Base-by-base conservation (phyloP, 2,888 invertebrate genomes). In the Dyspetes luteomarginatus region DNA sequence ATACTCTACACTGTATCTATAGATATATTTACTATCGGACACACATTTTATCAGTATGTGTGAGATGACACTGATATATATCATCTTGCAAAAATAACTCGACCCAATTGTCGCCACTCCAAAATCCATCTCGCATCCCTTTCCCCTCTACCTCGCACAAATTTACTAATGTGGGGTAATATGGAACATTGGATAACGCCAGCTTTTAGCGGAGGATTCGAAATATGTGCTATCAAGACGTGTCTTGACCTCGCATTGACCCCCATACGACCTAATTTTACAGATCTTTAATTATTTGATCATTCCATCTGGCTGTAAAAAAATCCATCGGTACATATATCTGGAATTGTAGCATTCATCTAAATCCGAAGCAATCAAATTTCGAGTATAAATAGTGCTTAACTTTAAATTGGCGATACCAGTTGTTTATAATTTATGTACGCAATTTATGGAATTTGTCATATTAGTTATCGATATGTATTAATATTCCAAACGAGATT, bases 61-160 rank as follows among this genome's bases (percentile, higher is more conserved):
- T 30, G 4, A 9, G 4, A 28, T 19, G 4, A 9, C 9, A 58
- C 58, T 4, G 1, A 17, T 62, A 64, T 55, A 73, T 22, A 43
- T 45, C 15, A 28, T 55, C 30, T 50, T 55, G 41, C 48, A 60
- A 62, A 52, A 74, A 78, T 69, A 79, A 68, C 62, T 45, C 74
- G 74, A 78, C 74, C 78, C 74, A 74, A 67, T 78, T 78, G 48
- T 56, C 64, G 58, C 24, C 65, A 30, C 28, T n/a, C 28, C 19
- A 43, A 78, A n/a, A 56, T 58, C 24, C 30, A 65, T 36, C 7
- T 58, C 41, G 19, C 30, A n/a, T 0, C 36, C 45, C 30, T 12
- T 24, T 48, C 15, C 50, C 43, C 5, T 2, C 26, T 2, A n/a
- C n/a, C n/a, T n/a, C n/a, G n/a, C n/a, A n/a, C 17, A 15, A 56